Conservation (phyloP, 2,888 invertebrate species). For the Gastracanthus pulcherrimus region DNA sequence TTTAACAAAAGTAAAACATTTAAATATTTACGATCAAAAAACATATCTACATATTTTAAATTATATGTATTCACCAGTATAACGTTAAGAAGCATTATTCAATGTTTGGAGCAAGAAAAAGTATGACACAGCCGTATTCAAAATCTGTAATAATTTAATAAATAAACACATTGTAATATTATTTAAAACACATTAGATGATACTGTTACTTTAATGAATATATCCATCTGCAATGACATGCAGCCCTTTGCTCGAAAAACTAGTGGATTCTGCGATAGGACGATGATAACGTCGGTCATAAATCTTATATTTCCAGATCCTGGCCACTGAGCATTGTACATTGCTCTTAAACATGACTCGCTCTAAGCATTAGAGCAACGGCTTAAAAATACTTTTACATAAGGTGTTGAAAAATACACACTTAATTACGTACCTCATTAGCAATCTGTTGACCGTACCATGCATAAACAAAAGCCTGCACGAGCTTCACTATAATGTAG, state of each 20-base stretch:
- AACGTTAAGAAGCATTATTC: too few relatives aligned
- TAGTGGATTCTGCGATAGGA: constrained; percentile 7
- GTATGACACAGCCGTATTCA: too few relatives aligned
- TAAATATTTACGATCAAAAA: too few relatives aligned
- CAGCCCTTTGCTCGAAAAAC: background rate
- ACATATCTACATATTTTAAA: too few relatives aligned
- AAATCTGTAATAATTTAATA: too few relatives aligned
- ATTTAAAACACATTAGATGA: too few relatives aligned
- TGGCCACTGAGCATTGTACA: background rate
- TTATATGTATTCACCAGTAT: too few relatives aligned
- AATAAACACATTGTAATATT: too few relatives aligned
- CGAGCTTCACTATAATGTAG: background rate
- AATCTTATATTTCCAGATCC: background rate
- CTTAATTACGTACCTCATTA: background rate
- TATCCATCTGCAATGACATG: background rate
- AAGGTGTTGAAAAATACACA: background rate
- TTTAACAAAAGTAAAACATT: too few relatives aligned
- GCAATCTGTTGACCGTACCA: background rate
- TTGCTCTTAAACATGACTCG: background rate
- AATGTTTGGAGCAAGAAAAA: too few relatives aligned
- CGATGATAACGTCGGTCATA: background rate
- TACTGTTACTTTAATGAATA: background rate
- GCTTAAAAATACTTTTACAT: background rate
- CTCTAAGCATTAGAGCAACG: too few relatives aligned
- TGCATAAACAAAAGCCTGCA: background rate